Base-by-base conservation (phyloP, 30 jellyfish, hydroid and myxozoan species). In the Aurelia aurita region DNA sequence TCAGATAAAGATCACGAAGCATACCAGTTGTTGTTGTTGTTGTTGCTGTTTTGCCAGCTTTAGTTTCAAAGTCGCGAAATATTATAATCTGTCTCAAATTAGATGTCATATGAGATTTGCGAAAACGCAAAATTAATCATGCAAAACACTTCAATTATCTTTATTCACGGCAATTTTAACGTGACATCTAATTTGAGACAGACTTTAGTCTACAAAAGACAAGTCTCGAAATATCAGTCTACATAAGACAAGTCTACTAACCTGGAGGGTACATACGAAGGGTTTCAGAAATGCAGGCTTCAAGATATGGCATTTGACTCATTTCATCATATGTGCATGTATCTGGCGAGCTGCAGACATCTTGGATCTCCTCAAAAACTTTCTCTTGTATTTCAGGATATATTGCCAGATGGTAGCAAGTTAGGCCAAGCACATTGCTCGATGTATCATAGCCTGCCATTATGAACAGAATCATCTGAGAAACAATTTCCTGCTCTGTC, bases 361-460 rank as follows among this genome's bases (percentile, higher is more conserved):
- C 89, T 34, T 39, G 15, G 79, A 88, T 80, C 43, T 88, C 97
- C 45, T 88, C 97, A 27, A 25, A 47, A 66, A 89, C 82, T 74
- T 53, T 80, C 35, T 89, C 90, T 82, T 89, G 97, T 18, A 68
- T 46, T 13, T 89, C 93, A 25, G 87, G 97, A 67, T 54, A 55
- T 14, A 73, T 21, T 1, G 97, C 97, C 16, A 89, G 58, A 27
- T 89, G 82, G 65, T 80, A 89, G 63, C 92, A 71, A 9, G 88
- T 47, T 11, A 82, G 69, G 19, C 80, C 79, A 15, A 89, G 87
- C 20, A 54, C 57, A 25, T 69, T 80, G 69, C 93, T 80, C 5
- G 93, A 82, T 31, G 97, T 89, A 46, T 89, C 97, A 32, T 62
- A 89, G 12, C 97, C 97, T 58, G 97, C 97, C 26, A 80, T 18